These are phyloP conservation scores for Elephantulus edwardii DNA, from an alignment of 2,113 vertebrate genomes.

Conservation along the genomic window DNA sequence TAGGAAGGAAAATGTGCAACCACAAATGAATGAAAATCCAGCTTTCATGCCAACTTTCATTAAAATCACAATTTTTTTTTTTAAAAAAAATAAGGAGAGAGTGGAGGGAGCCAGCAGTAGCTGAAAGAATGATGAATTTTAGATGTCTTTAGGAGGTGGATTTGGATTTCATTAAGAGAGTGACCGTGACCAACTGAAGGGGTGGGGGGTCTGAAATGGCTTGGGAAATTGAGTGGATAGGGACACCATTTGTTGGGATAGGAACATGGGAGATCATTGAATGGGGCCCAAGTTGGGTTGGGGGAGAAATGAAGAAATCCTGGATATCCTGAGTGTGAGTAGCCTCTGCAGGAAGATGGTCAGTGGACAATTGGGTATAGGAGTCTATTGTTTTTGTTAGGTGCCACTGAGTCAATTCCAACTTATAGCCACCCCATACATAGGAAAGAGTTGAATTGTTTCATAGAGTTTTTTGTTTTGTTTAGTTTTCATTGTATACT, in stretches of 20 bases:
- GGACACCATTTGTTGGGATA: not conserved
- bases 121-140: not conserved
- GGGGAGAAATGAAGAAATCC: not conserved
- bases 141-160: not conserved
- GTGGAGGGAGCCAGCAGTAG: not conserved
- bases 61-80: too few relatives aligned
- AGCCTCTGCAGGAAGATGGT: not conserved
- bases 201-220: not conserved
- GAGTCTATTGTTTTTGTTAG: not conserved
- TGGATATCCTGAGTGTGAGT: not conserved
- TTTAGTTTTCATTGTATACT: too few relatives aligned
- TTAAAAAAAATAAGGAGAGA: too few relatives aligned
- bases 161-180: too few relatives aligned
- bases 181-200: not conserved
- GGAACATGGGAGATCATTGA: not conserved
- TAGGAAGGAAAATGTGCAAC: too few relatives aligned
- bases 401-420: not conserved
- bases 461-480: too few relatives aligned
- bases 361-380: not conserved
- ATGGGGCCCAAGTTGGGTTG: not conserved
- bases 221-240: not conserved
- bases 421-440: not conserved
- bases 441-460: not conserved
- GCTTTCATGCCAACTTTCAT: too few relatives aligned
- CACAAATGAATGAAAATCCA: too few relatives aligned